These are phyloP conservation scores for Oithona nana DNA, from an alignment of 2,888 invertebrate genomes.

Conservation along the genomic window DNA sequence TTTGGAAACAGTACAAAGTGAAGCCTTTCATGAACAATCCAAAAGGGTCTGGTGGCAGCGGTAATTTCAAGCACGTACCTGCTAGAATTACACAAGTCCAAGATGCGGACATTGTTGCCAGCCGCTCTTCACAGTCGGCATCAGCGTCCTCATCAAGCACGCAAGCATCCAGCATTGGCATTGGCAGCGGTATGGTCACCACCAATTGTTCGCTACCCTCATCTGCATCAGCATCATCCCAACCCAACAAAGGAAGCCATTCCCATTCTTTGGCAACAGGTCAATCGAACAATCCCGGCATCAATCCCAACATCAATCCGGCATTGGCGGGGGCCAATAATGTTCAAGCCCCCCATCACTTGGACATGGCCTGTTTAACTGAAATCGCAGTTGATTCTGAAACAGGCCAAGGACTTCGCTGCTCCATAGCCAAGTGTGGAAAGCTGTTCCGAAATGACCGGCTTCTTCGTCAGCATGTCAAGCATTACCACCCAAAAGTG, in stretches of 20 bases:
- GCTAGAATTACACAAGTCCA: not conserved
- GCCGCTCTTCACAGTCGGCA: not conserved
- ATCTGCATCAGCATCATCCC: not conserved
- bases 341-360: not conserved
- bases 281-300: not conserved
- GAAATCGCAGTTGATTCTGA: not conserved
- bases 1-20: constrained; percentile 15
- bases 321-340: not conserved
- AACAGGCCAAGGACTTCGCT: constrained; percentile 12
- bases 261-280: not conserved
- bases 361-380: not conserved
- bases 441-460: constrained; percentile 16
- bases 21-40: not conserved
- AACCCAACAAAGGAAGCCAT: not conserved
- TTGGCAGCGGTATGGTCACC: too few relatives aligned
- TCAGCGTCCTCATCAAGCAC: not conserved
- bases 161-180: not conserved
- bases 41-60: not conserved
- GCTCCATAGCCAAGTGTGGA: constrained; percentile 7
- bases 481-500: constrained; percentile 13
- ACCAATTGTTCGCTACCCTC: too few relatives aligned
- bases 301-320: not conserved
- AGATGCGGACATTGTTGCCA: not conserved
- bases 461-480: constrained; percentile 15
- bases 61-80: not conserved